A percentile compares a stretch with the other conserved stretches of the same genome.
These are phyloP conservation scores for Hormaphis cornu DNA, from an alignment of 1,140 invertebrate species.

Conservation along the genomic window DNA sequence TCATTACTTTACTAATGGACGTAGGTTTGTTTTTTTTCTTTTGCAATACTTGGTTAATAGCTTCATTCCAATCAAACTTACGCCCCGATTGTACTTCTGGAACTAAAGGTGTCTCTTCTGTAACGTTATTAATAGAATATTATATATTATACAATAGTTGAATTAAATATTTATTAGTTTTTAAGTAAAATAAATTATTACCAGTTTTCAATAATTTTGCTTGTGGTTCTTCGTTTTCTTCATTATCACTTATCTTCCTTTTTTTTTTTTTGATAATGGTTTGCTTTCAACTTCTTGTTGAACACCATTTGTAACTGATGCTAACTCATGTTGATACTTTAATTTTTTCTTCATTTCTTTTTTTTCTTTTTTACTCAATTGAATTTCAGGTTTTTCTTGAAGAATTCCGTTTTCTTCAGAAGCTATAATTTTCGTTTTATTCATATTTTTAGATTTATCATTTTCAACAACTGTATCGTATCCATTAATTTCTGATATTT, in stretches of 20 bases:
- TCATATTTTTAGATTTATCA: background rate
- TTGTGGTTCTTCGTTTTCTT: constrained; percentile 35
- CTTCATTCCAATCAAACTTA: constrained; percentile 23
- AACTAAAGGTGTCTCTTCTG: background rate
- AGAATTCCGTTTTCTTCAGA: constrained; percentile 14
- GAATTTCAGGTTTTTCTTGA: background rate
- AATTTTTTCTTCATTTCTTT: constrained; percentile 33
- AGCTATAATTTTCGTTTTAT: background rate
- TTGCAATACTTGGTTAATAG: constrained; percentile 1
- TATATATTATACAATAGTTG: background rate
- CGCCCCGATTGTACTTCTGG: background rate
- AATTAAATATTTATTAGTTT: background rate
- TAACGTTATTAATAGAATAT: background rate
- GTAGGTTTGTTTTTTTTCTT: constrained; percentile 2
- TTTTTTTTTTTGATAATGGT: constrained; percentile 36
- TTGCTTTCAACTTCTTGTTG: constrained; percentile 28
- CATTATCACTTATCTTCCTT: constrained; percentile 32
- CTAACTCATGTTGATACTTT: constrained; percentile 33
- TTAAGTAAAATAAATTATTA: background rate
- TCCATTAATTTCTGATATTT: no score
- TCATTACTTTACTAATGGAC: background rate
- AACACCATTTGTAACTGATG: constrained; percentile 32
- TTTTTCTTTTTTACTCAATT: constrained; percentile 27
- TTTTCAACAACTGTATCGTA: background rate
- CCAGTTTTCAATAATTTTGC: constrained; percentile 16